phyloP scores from a whole-genome alignment of 2,113 vertebrate genomes.

The Neofelis nebulosa region DNA sequence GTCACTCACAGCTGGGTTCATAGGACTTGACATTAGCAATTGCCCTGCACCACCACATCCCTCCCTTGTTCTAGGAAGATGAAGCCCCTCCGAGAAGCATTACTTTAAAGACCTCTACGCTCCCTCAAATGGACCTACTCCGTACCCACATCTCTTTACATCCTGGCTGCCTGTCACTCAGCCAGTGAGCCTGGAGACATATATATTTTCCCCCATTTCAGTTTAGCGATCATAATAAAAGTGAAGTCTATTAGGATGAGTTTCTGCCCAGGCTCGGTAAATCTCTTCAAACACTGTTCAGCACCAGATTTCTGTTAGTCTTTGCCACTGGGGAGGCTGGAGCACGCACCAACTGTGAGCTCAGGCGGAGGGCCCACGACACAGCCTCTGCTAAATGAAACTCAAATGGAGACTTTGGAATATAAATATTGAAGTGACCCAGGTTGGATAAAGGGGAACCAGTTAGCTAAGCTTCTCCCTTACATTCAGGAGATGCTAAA shows the following conservation, averaged over 20 bases:
- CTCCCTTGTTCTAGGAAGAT: background rate
- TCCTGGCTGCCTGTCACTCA: background rate
- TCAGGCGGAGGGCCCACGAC: background rate
- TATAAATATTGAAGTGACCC: conserved; percentile 84
- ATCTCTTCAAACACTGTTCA: conserved; percentile 74
- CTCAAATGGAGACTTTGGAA: conserved; percentile 70
- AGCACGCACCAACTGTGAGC: background rate
- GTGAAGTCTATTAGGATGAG: conserved; percentile 70
- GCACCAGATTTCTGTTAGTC: conserved; percentile 60
- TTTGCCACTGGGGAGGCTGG: conserved; percentile 52
- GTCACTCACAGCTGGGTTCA: background rate
- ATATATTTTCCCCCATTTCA: conserved; percentile 65
- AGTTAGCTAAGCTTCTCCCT: conserved; percentile 77
- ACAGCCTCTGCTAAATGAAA: conserved; percentile 67
- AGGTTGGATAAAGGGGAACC: conserved; percentile 74
- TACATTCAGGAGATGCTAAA: conserved; percentile 80
- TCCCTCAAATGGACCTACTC: background rate
- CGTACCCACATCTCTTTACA: background rate
- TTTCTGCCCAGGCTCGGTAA: conserved; percentile 72
- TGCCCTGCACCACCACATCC: background rate
- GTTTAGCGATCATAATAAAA: conserved; percentile 74
- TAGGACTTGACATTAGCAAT: background rate
- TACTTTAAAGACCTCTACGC: background rate
- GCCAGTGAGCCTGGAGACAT: conserved; percentile 60
- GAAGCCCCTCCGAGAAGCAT: background rate